Evolutionary conservation across 2,888 invertebrate genomes (phyloP).

Genomic region (Aradus depressus): DNA sequence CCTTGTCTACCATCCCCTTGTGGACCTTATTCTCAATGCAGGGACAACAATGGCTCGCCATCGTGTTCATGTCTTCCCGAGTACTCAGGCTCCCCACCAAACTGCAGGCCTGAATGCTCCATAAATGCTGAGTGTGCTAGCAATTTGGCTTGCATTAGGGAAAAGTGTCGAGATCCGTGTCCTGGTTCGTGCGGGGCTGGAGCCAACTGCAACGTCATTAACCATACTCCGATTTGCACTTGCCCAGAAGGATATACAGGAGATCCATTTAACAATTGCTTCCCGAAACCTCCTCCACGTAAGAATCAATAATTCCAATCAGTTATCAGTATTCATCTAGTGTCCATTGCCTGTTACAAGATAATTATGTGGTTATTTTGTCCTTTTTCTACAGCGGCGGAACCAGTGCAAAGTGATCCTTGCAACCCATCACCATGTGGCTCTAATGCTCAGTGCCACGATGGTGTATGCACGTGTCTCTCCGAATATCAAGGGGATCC

Average conservation of each 20-base stretch:
- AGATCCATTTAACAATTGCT: constrained; percentile 52
- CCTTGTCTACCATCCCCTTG: constrained; percentile 38
- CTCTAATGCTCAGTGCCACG: constrained; percentile 55
- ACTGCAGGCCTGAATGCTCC: constrained; percentile 71
- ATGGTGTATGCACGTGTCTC: constrained; percentile 51
- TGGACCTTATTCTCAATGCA: constrained; percentile 43
- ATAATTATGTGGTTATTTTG: not conserved
- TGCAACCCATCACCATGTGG: constrained; percentile 66
- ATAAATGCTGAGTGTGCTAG: constrained; percentile 73
- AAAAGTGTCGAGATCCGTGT: constrained; percentile 70
- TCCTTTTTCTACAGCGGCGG: constrained; percentile 23
- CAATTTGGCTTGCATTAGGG: constrained; percentile 58
- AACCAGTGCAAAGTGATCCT: constrained; percentile 44
- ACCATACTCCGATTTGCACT: constrained; percentile 44
- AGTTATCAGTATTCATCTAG: constrained; percentile 39
- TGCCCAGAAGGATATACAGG: constrained; percentile 35
- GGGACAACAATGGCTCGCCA: constrained; percentile 27
- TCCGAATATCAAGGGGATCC: constrained; percentile 56
- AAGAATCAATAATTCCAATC: constrained; percentile 5
- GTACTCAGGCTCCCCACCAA: constrained; percentile 74
- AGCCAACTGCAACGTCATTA: constrained; percentile 53
- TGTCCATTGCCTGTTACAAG: not conserved
- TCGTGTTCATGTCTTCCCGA: constrained; percentile 64
- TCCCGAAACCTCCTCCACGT: constrained; percentile 41
- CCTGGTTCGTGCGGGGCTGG: constrained; percentile 61